A percentile compares a stretch with the other conserved stretches of the same genome.
phyloP scores from a whole-genome alignment of 1,140 invertebrate genomes.

The Sycophila sp. region DNA sequence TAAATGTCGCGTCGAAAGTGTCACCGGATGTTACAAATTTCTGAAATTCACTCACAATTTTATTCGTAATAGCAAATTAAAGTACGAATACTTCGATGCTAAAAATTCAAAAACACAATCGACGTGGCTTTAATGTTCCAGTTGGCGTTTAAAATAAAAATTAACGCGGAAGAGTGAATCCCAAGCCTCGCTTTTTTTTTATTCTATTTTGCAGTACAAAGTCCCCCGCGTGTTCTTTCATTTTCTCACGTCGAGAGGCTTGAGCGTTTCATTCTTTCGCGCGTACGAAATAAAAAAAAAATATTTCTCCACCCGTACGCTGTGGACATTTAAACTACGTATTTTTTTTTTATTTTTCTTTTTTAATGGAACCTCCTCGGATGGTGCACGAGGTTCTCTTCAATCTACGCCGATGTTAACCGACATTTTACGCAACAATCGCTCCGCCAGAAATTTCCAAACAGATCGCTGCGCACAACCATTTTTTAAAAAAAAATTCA shows the following conservation, averaged over 20 bases:
- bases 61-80: no score
- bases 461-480: background rate
- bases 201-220: no score
- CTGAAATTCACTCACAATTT: no score
- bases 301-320: slow-evolving; percentile 30
- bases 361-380: slow-evolving; percentile 8
- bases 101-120: background rate
- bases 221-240: background rate
- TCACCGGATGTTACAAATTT: no score
- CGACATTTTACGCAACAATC: background rate
- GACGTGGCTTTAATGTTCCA: background rate
- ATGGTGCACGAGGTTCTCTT: slow-evolving; percentile 23
- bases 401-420: slow-evolving; percentile 17
- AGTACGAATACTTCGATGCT: slow-evolving; percentile 20
- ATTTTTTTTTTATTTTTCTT: slow-evolving; percentile 4
- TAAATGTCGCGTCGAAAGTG: background rate
- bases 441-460: slow-evolving; percentile 4
- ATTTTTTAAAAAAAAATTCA: background rate
- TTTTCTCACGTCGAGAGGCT: background rate
- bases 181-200: background rate
- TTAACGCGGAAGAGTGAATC: slow-evolving; percentile 21
- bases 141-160: slow-evolving; percentile 24
- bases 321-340: slow-evolving; percentile 23
- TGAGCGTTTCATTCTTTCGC: slow-evolving; percentile 16
- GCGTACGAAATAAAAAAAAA: slow-evolving; percentile 36